Percentiles rank a stretch among this genome's conserved stretches.
Conservation (phyloP, 2,113 vertebrate species). For the Candoia aspera region DNA sequence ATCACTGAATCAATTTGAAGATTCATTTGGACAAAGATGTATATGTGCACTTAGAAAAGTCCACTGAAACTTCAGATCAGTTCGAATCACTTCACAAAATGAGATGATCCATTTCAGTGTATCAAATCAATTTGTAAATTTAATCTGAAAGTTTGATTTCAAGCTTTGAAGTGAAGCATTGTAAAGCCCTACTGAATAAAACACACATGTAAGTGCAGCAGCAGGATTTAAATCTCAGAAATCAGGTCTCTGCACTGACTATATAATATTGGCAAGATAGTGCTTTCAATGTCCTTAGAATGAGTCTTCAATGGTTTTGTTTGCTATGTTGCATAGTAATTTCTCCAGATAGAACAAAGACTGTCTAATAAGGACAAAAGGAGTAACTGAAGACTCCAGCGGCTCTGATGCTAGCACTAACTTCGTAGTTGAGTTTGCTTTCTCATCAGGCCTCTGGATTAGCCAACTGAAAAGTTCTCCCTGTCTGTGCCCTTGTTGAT, state of each 20-base stretch:
- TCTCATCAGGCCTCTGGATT: neutral
- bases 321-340: neutral
- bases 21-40: neutral
- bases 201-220: neutral
- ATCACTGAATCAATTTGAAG: neutral
- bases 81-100: neutral
- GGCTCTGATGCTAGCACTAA: neutral
- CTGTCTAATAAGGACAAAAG: neutral
- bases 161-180: neutral
- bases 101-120: neutral
- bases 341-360: neutral
- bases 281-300: neutral
- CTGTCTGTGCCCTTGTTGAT: neutral
- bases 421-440: neutral
- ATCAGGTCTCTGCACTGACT: neutral
- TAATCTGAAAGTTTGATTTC: neutral
- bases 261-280: neutral
- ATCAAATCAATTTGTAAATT: neutral
- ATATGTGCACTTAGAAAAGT: neutral
- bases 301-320: neutral
- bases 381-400: neutral
- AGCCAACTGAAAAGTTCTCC: neutral
- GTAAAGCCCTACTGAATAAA: neutral
- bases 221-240: neutral
- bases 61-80: neutral